Percentiles rank a stretch among this genome's conserved stretches.
Evolutionary conservation across 2,113 vertebrate genomes (phyloP).

Genomic region (Prietella phreatophila): DNA sequence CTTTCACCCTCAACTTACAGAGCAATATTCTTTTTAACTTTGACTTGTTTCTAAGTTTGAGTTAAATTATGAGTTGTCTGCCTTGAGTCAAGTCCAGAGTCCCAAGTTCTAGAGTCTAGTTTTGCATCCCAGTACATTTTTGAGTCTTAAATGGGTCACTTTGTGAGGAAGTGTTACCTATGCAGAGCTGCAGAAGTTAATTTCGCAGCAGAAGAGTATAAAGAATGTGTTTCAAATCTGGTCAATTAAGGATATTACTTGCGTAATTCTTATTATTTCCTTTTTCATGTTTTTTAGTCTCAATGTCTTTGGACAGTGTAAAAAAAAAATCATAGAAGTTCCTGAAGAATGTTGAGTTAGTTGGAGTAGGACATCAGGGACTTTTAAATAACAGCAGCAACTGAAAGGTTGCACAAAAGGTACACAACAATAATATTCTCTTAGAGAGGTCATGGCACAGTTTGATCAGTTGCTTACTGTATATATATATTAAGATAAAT

Average conservation of each 20-base stretch:
- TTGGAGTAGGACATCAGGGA: neutral
- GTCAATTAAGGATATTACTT: neutral
- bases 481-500: neutral
- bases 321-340: neutral
- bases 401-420: neutral
- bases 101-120: neutral
- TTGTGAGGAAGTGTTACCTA: neutral
- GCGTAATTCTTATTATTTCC: neutral
- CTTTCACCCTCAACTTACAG: neutral
- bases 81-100: neutral
- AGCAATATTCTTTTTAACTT: neutral
- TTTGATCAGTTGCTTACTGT: neutral
- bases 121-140: neutral
- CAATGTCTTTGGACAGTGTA: neutral
- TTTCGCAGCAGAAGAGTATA: neutral
- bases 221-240: neutral
- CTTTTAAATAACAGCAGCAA: neutral
- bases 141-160: neutral
- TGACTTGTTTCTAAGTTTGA: neutral
- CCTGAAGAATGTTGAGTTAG: neutral
- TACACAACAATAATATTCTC: neutral
- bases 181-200: neutral
- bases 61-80: neutral
- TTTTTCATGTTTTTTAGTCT: neutral
- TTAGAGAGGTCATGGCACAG: neutral